phyloP scores from a whole-genome alignment of 2,797 vertebrate species.

The Aulostomus chinensis region DNA sequence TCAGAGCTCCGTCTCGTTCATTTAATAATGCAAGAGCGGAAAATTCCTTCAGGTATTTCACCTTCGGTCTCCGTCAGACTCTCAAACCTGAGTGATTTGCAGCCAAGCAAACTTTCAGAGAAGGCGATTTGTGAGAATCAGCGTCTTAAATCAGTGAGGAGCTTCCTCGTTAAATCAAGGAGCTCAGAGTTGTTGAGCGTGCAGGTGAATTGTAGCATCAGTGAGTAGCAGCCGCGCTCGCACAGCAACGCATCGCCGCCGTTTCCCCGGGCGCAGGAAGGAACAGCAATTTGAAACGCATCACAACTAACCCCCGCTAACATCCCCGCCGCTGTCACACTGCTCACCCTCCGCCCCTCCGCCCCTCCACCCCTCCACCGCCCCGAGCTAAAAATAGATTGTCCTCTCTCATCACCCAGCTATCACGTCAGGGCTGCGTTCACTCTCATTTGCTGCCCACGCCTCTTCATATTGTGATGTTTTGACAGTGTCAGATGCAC shows the following conservation, averaged over 20 bases:
- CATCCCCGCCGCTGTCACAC: constrained; percentile 18
- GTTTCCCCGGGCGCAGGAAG: constrained; percentile 49
- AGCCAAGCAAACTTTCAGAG: too few relatives aligned
- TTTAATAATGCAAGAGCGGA: too few relatives aligned
- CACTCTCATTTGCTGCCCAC: constrained; percentile 50
- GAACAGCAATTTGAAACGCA: constrained; percentile 38
- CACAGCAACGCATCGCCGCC: constrained; percentile 58
- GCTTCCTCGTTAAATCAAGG: too few relatives aligned
- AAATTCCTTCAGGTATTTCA: too few relatives aligned
- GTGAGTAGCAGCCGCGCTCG: too few relatives aligned
- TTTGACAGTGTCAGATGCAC: constrained; percentile 38
- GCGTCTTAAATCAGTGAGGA: too few relatives aligned
- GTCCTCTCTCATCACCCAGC: constrained; percentile 65
- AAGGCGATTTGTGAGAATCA: too few relatives aligned
- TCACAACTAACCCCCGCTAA: constrained; percentile 17
- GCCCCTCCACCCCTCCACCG: neutral
- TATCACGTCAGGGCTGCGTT: constrained; percentile 54
- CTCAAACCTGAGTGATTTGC: too few relatives aligned
- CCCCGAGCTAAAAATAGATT: constrained; percentile 72
- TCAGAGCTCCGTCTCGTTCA: too few relatives aligned
- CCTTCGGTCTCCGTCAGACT: too few relatives aligned
- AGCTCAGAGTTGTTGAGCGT: too few relatives aligned
- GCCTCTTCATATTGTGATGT: constrained; percentile 34
- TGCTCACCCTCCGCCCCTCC: constrained; percentile 5
- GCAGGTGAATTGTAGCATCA: too few relatives aligned